Conservation (phyloP, 2,888 invertebrate genomes). For the Zygothrica quintamaculata region DNA sequence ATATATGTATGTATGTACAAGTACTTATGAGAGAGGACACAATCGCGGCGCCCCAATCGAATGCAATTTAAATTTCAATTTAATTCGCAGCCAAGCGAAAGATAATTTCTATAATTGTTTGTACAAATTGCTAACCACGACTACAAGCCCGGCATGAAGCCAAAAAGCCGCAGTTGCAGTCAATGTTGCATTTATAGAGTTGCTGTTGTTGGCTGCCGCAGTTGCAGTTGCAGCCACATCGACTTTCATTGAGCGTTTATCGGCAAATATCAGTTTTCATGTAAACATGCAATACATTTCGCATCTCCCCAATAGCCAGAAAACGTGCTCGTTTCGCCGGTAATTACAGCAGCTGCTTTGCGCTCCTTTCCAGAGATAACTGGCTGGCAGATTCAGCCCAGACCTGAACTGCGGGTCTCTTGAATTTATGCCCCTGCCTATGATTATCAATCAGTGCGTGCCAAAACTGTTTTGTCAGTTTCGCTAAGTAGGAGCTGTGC, state of each 20-base stretch:
- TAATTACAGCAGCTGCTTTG: slow-evolving; percentile 65
- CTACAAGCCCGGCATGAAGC: slow-evolving; percentile 43
- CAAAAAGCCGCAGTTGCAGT: slow-evolving; percentile 25
- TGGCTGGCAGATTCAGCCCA: slow-evolving; percentile 20
- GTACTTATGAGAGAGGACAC: slow-evolving; percentile 44
- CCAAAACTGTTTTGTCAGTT: slow-evolving; percentile 78
- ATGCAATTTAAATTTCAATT: slow-evolving; percentile 80
- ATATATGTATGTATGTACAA: background rate
- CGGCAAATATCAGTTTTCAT: slow-evolving; percentile 78
- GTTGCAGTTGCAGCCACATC: slow-evolving; percentile 44
- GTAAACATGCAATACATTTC: slow-evolving; percentile 81
- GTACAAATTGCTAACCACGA: slow-evolving; percentile 78
- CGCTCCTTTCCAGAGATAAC: slow-evolving; percentile 39
- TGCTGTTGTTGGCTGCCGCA: slow-evolving; percentile 7
- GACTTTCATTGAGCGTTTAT: slow-evolving; percentile 80
- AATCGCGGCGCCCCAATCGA: slow-evolving; percentile 65
- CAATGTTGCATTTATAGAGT: slow-evolving; percentile 15
- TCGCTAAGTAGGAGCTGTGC: slow-evolving; percentile 75
- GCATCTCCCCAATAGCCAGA: slow-evolving; percentile 54
- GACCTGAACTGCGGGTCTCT: slow-evolving; percentile 22
- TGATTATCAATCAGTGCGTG: slow-evolving; percentile 80
- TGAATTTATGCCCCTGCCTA: slow-evolving; percentile 46
- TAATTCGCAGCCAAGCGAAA: slow-evolving; percentile 75
- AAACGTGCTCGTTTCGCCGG: slow-evolving; percentile 53
- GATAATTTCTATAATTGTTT: slow-evolving; percentile 81